Conservation (phyloP, 2,888 invertebrate species). For the Heterodera filipjevi region DNA sequence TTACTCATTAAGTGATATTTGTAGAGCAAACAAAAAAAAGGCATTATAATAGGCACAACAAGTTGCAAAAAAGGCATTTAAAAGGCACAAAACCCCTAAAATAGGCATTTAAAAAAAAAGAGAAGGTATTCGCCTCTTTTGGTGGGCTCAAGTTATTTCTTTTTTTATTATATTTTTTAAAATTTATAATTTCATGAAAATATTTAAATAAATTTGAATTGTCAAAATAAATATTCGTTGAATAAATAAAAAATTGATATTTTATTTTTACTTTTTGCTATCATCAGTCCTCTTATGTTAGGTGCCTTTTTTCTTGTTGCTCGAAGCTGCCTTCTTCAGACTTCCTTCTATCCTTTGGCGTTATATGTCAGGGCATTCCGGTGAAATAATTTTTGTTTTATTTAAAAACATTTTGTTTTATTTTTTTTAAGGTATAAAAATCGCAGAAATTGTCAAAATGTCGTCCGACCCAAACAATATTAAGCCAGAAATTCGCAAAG, state of each 20-base stretch:
- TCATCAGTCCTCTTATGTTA: constrained; percentile 31
- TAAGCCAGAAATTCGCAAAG: constrained; percentile 61
- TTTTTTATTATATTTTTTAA: too few species aligned
- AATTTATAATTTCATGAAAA: too few species aligned
- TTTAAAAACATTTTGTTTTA: constrained; percentile 15
- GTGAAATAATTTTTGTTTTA: constrained; percentile 34
- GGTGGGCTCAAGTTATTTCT: too few species aligned
- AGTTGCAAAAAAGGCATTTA: too few species aligned
- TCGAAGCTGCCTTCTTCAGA: constrained; percentile 64
- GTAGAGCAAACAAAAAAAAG: too few species aligned
- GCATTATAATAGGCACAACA: too few species aligned
- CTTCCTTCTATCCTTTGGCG: constrained; percentile 62
- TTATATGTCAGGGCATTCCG: constrained; percentile 63
- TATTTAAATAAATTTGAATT: too few species aligned
- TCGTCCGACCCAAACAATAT: constrained; percentile 65
- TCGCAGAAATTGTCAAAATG: constrained; percentile 47
- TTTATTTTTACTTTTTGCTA: background rate
- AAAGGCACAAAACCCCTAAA: too few species aligned
- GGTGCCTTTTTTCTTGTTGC: constrained; percentile 64
- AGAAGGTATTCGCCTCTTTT: too few species aligned
- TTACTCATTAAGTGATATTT: too few species aligned
- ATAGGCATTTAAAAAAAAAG: too few species aligned
- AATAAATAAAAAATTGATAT: background rate
- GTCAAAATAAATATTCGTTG: too few species aligned
- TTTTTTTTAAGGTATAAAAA: constrained; percentile 54